A percentile compares a stretch with the other conserved stretches of the same genome.
Conservation (phyloP, 2,888 invertebrate species). For the Tetranychus truncatus region DNA sequence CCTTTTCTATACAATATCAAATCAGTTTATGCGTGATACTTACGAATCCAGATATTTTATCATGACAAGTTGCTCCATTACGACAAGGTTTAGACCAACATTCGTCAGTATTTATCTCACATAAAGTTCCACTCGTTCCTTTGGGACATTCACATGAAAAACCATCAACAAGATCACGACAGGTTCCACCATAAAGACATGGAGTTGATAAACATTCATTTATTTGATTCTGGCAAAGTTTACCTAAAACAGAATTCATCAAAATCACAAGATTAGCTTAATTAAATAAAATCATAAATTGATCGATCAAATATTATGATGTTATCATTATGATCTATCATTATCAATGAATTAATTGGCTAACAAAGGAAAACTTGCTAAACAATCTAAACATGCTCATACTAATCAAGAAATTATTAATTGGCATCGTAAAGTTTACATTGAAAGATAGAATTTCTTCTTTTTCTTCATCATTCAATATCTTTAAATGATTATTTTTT, state of each 20-base stretch:
- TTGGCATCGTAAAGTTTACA: not conserved
- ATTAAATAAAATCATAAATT: no score
- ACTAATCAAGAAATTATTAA: not conserved
- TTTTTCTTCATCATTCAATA: not conserved
- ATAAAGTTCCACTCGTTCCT: constrained; percentile 73
- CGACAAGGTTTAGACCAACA: constrained; percentile 83
- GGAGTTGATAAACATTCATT: constrained; percentile 45
- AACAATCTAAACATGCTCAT: not conserved
- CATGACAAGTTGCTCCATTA: constrained; percentile 74
- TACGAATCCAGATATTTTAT: constrained; percentile 69
- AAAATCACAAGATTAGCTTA: no score
- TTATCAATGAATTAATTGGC: not conserved
- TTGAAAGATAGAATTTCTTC: not conserved
- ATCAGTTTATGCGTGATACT: constrained; percentile 31
- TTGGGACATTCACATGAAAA: constrained; percentile 4
- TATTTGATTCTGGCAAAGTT: not conserved
- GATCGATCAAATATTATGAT: no score
- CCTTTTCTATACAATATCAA: constrained; percentile 4
- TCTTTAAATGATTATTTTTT: not conserved
- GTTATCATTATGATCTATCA: no score
- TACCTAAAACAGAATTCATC: not conserved
- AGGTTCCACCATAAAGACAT: constrained; percentile 76
- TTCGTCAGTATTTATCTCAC: constrained; percentile 82
- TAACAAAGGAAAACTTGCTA: not conserved
- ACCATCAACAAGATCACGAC: constrained; percentile 60